A percentile compares a stretch with the other conserved stretches of the same genome.
phyloP scores from a whole-genome alignment of 2,797 vertebrate species.

The Pantherophis vulpinus region DNA sequence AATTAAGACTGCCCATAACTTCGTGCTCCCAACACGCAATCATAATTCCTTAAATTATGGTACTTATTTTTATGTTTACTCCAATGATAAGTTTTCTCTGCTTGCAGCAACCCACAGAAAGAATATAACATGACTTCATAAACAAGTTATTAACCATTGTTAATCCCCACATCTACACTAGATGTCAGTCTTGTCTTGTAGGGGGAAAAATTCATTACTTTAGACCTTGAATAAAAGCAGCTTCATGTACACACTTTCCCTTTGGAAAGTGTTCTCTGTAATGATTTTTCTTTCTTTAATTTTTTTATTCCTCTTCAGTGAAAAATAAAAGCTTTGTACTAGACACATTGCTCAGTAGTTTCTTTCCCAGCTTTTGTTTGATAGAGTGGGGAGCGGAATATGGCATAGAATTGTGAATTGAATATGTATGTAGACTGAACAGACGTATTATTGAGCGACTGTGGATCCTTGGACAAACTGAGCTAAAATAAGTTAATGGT shows the following conservation, averaged over 20 bases:
- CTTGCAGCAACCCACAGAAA: background rate
- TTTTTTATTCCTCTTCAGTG: background rate
- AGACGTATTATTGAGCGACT: background rate
- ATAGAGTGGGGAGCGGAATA: background rate
- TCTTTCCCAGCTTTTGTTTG: background rate
- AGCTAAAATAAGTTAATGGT: background rate
- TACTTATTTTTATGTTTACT: background rate
- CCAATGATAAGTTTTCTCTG: background rate
- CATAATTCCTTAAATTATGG: background rate
- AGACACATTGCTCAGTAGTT: background rate
- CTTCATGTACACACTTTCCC: background rate
- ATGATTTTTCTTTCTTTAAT: background rate
- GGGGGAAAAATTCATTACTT: background rate
- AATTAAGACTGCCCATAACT: background rate
- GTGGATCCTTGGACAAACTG: background rate
- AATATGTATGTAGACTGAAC: background rate
- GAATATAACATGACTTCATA: background rate
- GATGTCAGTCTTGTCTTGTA: constrained; percentile 64
- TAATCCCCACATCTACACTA: constrained; percentile 31
- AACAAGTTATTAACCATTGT: background rate
- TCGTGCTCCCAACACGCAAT: background rate
- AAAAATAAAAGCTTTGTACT: constrained; percentile 12
- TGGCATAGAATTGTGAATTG: background rate
- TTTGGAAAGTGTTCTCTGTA: constrained; percentile 4
- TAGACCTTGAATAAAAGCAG: background rate